Conservation (phyloP, 1,140 invertebrate genomes). For the Bombus confusus region DNA sequence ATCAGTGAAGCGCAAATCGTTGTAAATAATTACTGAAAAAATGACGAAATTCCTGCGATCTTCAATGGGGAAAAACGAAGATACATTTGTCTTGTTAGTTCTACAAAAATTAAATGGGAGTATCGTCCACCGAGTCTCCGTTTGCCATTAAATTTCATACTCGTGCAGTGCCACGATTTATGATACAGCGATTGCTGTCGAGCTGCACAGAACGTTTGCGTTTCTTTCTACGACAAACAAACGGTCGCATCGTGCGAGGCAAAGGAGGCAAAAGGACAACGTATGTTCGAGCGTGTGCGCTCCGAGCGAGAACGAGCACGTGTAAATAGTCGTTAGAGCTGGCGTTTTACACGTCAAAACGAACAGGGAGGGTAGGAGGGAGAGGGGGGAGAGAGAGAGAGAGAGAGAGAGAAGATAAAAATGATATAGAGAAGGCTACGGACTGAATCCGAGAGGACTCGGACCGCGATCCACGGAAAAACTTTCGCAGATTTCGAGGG, state of each 20-base stretch:
- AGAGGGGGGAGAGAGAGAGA: neutral
- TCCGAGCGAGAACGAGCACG: neutral
- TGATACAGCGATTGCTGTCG: neutral
- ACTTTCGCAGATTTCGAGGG: neutral
- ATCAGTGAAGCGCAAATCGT: no score
- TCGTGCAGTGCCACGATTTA: neutral
- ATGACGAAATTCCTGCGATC: neutral
- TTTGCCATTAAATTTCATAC: neutral
- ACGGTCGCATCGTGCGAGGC: neutral
- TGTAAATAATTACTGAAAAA: neutral
- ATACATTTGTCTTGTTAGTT: neutral
- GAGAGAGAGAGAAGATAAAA: neutral
- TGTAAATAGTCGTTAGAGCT: slow-evolving; percentile 35
- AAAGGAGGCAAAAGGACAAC: neutral
- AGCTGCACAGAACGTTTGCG: neutral
- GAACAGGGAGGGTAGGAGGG: neutral
- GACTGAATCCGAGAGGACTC: neutral
- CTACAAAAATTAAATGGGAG: neutral
- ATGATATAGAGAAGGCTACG: neutral
- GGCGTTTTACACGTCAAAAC: slow-evolving; percentile 6
- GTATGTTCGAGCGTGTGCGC: neutral
- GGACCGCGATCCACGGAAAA: neutral
- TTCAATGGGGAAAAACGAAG: neutral
- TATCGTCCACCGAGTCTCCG: neutral
- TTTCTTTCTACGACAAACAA: neutral